Base-by-base conservation (phyloP, 2,888 invertebrate species). In the Mythimna loreyi region DNA sequence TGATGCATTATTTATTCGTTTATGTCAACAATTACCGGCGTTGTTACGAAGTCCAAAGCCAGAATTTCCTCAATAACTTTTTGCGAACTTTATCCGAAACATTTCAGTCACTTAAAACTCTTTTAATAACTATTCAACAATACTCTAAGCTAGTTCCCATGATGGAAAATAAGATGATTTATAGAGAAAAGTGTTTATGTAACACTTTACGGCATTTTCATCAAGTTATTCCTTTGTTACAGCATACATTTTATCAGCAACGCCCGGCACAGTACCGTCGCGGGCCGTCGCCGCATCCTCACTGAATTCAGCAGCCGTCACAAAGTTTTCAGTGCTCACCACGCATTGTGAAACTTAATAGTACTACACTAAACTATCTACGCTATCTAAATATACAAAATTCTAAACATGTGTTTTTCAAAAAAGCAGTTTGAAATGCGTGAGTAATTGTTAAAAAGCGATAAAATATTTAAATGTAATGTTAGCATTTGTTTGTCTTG, bases 251-350 rank as follows among this genome's bases (percentile, higher is more conserved):
- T 81, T 81, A 69, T 80, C 75, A 76, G 77, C 70, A 43, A 65
- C 80, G 77, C 72, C 59, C 69, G 75, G 81, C 87, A 89, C 90
- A 91, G 91, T 81, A 93, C 93, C 93, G 92, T 72, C 92, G 91
- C 91, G 87, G 89, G 86, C 91, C 91, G 91, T 83, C 91, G 92
- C 92, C 92, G 91, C 90, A 88, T 87, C 86, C 85, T 85, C 86
- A 94, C 94, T 94, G 92, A 89, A 88, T 87, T 89, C 86, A 88
- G 85, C 78, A 80, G 81, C 86, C 87, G 80, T 84, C 85, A 85
- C 86, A 87, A 91, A 92, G 86, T 92, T 92, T 92, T 86, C 86
- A 86, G 85, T 79, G 82, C 84, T 85, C 86, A 86, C 86, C 87
- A 87, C 87, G 87, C 87, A 83, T 80, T 83, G 81, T 80, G 72